These are phyloP conservation scores for Drosophila takahashii DNA, from an alignment of 1,140 invertebrate genomes.

Conservation along the genomic window DNA sequence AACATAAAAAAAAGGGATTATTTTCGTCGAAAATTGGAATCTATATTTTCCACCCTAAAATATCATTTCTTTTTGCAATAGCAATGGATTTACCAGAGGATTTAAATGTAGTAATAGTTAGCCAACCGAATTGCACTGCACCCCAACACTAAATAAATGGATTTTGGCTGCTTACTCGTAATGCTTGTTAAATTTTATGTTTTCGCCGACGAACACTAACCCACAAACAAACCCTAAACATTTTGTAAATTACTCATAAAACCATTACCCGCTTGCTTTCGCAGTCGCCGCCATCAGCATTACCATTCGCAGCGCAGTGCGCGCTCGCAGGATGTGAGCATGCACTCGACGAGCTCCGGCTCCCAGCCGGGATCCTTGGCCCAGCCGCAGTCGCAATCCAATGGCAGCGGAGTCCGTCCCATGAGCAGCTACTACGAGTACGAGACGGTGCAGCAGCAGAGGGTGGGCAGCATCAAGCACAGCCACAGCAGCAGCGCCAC, in stretches of 20 bases:
- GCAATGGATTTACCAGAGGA: too few relatives aligned
- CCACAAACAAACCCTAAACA: neutral
- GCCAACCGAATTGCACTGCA: neutral
- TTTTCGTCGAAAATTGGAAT: too few relatives aligned
- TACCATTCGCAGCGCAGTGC: slow-evolving; percentile 92
- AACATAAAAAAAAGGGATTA: too few relatives aligned
- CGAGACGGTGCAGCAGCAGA: slow-evolving; percentile 89
- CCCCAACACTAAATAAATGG: neutral
- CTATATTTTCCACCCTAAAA: too few relatives aligned
- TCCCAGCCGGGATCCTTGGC: slow-evolving; percentile 33
- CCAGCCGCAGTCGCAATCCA: slow-evolving; percentile 26
- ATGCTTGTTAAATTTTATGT: neutral
- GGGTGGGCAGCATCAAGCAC: slow-evolving; percentile 82
- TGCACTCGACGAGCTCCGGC: slow-evolving; percentile 59
- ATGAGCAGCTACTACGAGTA: slow-evolving; percentile 94
- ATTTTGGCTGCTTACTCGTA: neutral
- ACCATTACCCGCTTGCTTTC: slow-evolving; percentile 17
- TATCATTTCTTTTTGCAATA: too few relatives aligned
- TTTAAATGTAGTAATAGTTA: neutral
- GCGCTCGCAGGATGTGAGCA: slow-evolving; percentile 86
- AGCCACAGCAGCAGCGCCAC: slow-evolving; percentile 58
- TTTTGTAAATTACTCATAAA: slow-evolving; percentile 12
- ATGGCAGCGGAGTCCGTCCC: slow-evolving; percentile 85
- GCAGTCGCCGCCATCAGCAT: slow-evolving; percentile 89
- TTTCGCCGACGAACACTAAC: neutral